phyloP scores from a whole-genome alignment of 2,888 invertebrate genomes.

The Drosophila longiperda region DNA sequence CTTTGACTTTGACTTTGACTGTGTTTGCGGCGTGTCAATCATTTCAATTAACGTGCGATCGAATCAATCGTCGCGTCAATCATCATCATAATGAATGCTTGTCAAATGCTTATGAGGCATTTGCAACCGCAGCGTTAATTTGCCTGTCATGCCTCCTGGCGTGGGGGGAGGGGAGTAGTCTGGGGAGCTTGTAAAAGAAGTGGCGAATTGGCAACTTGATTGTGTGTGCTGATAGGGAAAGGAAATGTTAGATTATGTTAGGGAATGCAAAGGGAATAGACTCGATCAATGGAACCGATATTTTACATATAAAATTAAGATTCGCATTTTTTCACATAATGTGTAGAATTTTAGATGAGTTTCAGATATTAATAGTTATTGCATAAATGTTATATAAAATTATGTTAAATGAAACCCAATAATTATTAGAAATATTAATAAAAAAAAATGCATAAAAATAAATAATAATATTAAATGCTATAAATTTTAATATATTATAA shows the following conservation, averaged over 20 bases:
- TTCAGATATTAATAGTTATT: not conserved
- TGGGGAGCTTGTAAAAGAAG: not conserved
- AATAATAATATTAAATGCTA: not conserved
- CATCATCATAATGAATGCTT: slow-evolving; percentile 52
- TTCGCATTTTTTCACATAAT: not conserved
- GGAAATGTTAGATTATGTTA: not conserved
- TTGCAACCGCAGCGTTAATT: slow-evolving; percentile 70
- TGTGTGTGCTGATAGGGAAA: slow-evolving; percentile 12
- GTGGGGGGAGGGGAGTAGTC: not conserved
- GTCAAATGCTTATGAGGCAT: slow-evolving; percentile 13
- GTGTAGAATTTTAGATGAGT: not conserved
- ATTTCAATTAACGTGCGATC: slow-evolving; percentile 79
- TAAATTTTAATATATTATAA: not conserved
- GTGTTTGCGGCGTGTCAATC: slow-evolving; percentile 64
- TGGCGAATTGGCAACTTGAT: not conserved
- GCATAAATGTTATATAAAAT: not conserved
- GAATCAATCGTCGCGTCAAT: slow-evolving; percentile 77
- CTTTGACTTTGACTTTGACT: slow-evolving; percentile 27
- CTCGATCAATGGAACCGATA: not conserved
- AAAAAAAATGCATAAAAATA: not conserved
- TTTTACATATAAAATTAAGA: not conserved
- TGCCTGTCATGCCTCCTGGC: slow-evolving; percentile 56
- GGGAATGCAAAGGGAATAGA: not conserved
- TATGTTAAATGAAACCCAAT: not conserved
- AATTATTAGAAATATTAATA: not conserved